Base-by-base conservation (phyloP, 1,140 invertebrate genomes). In the Brachionus rubens region DNA sequence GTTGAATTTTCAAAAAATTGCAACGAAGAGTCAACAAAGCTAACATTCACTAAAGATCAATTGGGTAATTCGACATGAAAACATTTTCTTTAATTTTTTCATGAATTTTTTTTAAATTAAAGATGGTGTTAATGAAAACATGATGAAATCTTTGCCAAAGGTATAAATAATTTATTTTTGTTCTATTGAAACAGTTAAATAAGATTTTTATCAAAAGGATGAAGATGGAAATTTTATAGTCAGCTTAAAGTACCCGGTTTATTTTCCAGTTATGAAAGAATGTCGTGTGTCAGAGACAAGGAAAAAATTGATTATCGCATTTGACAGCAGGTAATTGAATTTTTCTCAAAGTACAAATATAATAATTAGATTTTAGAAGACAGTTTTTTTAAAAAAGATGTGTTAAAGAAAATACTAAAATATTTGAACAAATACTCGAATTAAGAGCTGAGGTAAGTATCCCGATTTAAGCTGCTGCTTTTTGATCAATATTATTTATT, bases 221-320 rank as follows among this genome's bases (percentile, higher is more conserved):
- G 83, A 83, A 2, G 79, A 80, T 65, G 85, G 83, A 24, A 86
- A 86, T 75, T 79, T 80, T 21, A 84, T 85, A 75, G 84, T 87
- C 1, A 83, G 85, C 6, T 78, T 88, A 40, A 87, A 88, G 77
- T 88, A 87, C 79, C 87, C 87, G 4, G 86, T 88, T 77, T 85
- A 86, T 59, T 87, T 87, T 78, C 87, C 87, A 19, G 83, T 86
- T 48, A 87, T 86, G 81, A 83, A 86, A 79, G 86, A 87, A 79
- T 84, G 83, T 40, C 80, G 80, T 28, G 82, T 84, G 36, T 85
- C 86, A 1, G 79, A 84, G 16, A 87, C 86, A 5, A 81, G 87
- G 56, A 80, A 79, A 59, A 81, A 70, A 43, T 79, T 88, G 78
- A 84, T 86, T 70, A 85, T 79, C 41, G 85, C 84, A 33, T 87